Evolutionary conservation across 2,797 vertebrate species (phyloP).

Genomic region (Iguana delicatissima): DNA sequence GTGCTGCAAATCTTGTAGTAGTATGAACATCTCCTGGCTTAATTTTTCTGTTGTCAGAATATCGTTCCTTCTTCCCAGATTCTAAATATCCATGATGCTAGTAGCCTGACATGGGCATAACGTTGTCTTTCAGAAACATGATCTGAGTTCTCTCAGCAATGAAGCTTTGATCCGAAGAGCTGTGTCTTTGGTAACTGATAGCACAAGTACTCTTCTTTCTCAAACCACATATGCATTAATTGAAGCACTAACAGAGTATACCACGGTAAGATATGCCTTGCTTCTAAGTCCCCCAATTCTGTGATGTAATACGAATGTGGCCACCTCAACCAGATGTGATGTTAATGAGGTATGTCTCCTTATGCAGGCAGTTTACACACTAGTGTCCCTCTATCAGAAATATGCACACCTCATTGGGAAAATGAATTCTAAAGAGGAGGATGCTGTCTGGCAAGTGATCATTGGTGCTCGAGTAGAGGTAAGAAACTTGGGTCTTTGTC

Average conservation of each 20-base stretch:
- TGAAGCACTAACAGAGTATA: conserved; percentile 90
- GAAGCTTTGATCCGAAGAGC: conserved; percentile 91
- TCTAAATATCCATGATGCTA: fast-evolving
- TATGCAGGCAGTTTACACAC: conserved; percentile 91
- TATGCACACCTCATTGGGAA: conserved; percentile 89
- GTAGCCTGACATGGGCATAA: fast-evolving
- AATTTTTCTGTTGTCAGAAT: background rate
- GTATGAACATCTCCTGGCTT: background rate
- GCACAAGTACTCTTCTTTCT: conserved; percentile 92
- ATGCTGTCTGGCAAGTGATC: conserved; percentile 94
- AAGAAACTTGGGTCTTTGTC: conserved; percentile 21
- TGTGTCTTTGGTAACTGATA: conserved; percentile 91
- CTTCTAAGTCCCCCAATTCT: background rate
- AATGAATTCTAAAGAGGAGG: conserved; percentile 88
- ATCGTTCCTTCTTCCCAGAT: background rate
- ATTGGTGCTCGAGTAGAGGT: conserved; percentile 94
- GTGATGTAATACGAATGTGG: no score
- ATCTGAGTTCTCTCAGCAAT: conserved; percentile 84
- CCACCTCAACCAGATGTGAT: no score
- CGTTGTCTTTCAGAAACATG: conserved; percentile 81
- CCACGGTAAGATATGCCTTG: conserved; percentile 82
- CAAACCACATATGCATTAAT: conserved; percentile 92
- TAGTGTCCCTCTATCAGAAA: conserved; percentile 89
- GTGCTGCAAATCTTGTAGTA: background rate
- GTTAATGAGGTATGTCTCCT: background rate